These are phyloP conservation scores for Diadophis punctatus DNA, from an alignment of 2,113 vertebrate species.

Conservation along the genomic window DNA sequence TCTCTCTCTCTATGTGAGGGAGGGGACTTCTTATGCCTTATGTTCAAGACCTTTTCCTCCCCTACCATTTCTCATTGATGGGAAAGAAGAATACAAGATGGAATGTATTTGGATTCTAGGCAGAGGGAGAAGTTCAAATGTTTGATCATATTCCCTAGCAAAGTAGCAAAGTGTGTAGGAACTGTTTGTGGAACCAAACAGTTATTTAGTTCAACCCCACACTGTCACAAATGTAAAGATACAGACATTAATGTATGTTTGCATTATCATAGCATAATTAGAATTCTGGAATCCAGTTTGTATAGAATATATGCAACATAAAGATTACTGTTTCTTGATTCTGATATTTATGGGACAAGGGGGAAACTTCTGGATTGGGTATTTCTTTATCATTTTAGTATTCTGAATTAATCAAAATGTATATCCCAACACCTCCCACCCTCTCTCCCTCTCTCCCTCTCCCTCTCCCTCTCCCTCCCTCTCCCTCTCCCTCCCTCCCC, in stretches of 20 bases:
- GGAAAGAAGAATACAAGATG: not conserved
- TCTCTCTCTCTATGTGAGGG: not conserved
- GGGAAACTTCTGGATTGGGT: not conserved
- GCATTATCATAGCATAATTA: not conserved
- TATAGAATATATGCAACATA: not conserved
- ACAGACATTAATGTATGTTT: not conserved
- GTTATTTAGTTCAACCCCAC: not conserved
- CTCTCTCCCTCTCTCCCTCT: too few species aligned
- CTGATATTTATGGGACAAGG: too few species aligned
- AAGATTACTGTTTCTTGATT: not conserved
- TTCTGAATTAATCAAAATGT: not conserved
- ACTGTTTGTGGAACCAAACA: not conserved
- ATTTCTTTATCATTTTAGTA: not conserved
- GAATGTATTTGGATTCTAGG: not conserved
- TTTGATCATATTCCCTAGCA: not conserved
- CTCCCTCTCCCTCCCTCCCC: too few species aligned
- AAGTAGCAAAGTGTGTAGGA: not conserved
- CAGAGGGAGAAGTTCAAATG: not conserved
- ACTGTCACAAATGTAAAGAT: not conserved
- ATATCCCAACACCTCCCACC: not conserved
- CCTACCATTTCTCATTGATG: not conserved
- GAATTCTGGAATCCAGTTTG: not conserved
- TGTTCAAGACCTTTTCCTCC: not conserved
- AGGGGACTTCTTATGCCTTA: not conserved
- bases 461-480: not conserved